Evolutionary conservation across 2,113 vertebrate species (phyloP).

Genomic region (Phyllostomus discolor): DNA sequence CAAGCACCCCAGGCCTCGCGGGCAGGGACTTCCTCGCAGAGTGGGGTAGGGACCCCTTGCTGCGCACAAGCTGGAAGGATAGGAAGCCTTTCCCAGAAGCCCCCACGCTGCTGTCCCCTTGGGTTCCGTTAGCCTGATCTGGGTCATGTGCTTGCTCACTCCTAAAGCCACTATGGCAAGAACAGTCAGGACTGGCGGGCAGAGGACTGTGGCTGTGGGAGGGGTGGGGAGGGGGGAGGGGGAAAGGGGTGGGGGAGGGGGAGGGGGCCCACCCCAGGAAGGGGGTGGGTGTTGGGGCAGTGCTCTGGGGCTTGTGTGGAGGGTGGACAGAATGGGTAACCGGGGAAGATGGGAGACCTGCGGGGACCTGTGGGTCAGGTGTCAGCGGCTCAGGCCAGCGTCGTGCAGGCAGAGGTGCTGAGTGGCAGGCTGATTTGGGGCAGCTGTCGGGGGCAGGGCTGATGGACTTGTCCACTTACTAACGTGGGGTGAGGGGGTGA

Average conservation of each 20-base stretch:
- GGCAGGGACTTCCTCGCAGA: accelerated
- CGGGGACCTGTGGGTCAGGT: neutral
- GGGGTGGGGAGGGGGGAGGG: too few relatives aligned
- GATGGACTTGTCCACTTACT: neutral
- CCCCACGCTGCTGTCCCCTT: accelerated
- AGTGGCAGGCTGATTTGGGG: neutral
- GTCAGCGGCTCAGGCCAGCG: neutral
- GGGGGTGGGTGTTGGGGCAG: neutral
- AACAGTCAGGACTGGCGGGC: neutral
- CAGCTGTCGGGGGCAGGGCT: neutral
- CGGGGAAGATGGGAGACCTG: neutral
- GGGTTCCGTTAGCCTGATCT: neutral
- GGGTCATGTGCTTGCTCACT: neutral
- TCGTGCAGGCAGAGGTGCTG: neutral
- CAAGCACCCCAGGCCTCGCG: accelerated
- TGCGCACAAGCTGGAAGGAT: neutral
- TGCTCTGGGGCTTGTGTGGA: neutral
- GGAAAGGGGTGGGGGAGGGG: neutral
- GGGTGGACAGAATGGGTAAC: neutral
- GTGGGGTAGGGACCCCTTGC: neutral
- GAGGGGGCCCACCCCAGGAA: neutral
- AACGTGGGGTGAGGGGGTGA: accelerated
- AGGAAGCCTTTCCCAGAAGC: neutral
- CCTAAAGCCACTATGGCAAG: neutral
- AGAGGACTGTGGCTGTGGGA: neutral